Evolutionary conservation across 2,113 vertebrate genomes (phyloP), one percentile per base, ranked within the genome.

Genomic region (Thomomys bottae): DNA sequence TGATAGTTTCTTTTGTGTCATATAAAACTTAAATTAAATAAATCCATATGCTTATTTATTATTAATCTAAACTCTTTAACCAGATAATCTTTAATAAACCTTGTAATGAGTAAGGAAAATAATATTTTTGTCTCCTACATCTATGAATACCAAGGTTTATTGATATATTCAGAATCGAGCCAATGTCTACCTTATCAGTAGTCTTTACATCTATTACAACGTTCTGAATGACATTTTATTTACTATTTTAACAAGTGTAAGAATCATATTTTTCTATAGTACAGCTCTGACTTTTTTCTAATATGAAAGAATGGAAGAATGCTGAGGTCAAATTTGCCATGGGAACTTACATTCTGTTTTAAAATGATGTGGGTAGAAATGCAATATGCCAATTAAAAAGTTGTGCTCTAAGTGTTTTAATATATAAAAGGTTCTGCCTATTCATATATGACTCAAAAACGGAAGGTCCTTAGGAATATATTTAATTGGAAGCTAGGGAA

Each of bases 241-340:
- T 68, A 40, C 8, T 28, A 21, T 54, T 84, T 89, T 64, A 71
- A 77, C 8, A 89, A 67, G 5, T 78, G 15, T 87, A 36, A 68
- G 23, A 68, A 82, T 86, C 67, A 6, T 75, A 78, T 54, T 49
- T 89, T 92, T 67, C 38, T 84, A 80, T 11, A 81, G 42, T 32
- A 42, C 1, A 24, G 5, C 0, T 87, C 63, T 89, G 14, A 38
- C 17, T 21, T 18, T 54, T 61, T 91, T 36, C 9, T 90, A 73
- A 32, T 88, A n/a, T 21, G 49, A 67, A 68, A 84, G 38, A 57
- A 54, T 54, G 49, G 49, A 18, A 76, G 68, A 86, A 81, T 77
- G 3, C 4, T 61, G 24, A 12, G 15, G 28, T 78, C 54, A 73
- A 93, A 79, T 1, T 6, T 28, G 49, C 30, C 49, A 68, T 40